These are phyloP conservation scores for Hiodon alosoides DNA, from an alignment of 2,113 vertebrate genomes.

Conservation along the genomic window DNA sequence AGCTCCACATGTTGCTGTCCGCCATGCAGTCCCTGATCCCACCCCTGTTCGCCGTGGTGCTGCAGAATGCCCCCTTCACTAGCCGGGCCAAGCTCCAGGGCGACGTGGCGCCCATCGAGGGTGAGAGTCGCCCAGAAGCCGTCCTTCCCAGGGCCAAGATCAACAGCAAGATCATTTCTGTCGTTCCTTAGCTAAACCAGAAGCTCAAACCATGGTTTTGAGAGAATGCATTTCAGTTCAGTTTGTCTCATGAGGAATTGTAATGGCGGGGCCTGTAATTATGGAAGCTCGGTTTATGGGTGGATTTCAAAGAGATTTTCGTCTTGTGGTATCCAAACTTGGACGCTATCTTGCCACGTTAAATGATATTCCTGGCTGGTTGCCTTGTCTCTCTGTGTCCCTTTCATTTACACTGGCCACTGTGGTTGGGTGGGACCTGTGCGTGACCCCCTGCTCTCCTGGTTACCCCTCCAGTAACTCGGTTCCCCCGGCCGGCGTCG, in stretches of 20 bases:
- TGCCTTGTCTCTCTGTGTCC: not conserved
- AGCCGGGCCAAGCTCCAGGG: slow-evolving; percentile 82
- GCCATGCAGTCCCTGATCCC: slow-evolving; percentile 93
- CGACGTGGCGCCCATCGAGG: slow-evolving; percentile 85
- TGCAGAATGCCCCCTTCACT: slow-evolving; percentile 92
- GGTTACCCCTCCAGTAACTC: slow-evolving; percentile 69
- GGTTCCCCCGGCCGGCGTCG: slow-evolving; percentile 86
- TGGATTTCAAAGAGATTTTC: not conserved
- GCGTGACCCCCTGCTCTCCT: slow-evolving; percentile 4
- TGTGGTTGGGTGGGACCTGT: not conserved
- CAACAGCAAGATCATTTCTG: no score
- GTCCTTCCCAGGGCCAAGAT: not conserved
- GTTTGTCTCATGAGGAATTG: not conserved
- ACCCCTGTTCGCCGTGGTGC: slow-evolving; percentile 84
- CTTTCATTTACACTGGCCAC: no score
- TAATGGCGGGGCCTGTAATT: not conserved
- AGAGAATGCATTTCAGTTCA: not conserved
- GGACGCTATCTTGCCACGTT: not conserved
- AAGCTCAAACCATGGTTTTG: not conserved
- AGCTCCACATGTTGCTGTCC: slow-evolving; percentile 87
- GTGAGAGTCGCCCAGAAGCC: slow-evolving; percentile 47
- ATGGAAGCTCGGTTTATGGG: not conserved
- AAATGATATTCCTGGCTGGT: not conserved
- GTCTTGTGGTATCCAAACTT: not conserved
- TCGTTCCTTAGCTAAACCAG: no score